Evolutionary conservation across 2,888 invertebrate genomes (phyloP).

Genomic region (Augochlorella aurata): DNA sequence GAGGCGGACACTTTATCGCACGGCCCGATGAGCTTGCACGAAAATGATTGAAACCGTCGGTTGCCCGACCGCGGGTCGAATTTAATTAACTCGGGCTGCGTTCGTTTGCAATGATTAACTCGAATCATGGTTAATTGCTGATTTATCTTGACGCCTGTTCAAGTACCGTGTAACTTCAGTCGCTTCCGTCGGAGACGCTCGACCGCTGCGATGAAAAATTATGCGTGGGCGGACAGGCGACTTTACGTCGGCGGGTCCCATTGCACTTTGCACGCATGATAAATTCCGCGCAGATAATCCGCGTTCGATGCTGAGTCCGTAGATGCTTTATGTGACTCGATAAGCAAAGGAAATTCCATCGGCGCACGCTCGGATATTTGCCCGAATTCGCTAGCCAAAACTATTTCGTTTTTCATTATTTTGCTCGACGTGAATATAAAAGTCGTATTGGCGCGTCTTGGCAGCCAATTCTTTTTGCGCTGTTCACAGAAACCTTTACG

Average conservation of each 20-base stretch:
- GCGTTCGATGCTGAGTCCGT: neutral
- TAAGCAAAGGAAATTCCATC: no score
- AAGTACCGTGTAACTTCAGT: neutral
- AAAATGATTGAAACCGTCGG: neutral
- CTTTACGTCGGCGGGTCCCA: constrained; percentile 18
- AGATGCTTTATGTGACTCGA: neutral
- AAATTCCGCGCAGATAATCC: constrained; percentile 14
- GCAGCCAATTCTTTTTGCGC: no score
- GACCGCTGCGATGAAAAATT: neutral
- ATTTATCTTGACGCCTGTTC: constrained; percentile 17
- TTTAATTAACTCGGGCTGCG: constrained; percentile 22
- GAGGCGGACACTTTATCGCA: neutral
- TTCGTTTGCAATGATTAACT: constrained; percentile 10
- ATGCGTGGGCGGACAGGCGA: constrained; percentile 21
- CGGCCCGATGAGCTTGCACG: neutral
- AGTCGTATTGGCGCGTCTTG: no score
- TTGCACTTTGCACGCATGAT: constrained; percentile 2
- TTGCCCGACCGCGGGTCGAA: constrained; percentile 10
- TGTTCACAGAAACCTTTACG: no score
- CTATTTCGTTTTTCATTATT: no score
- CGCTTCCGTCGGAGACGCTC: neutral
- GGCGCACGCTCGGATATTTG: no score
- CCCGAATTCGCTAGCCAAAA: no score
- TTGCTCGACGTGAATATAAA: no score
- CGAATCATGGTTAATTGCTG: constrained; percentile 23